phyloP scores from a whole-genome alignment of 2,888 invertebrate genomes.

The Melanargia galathea region DNA sequence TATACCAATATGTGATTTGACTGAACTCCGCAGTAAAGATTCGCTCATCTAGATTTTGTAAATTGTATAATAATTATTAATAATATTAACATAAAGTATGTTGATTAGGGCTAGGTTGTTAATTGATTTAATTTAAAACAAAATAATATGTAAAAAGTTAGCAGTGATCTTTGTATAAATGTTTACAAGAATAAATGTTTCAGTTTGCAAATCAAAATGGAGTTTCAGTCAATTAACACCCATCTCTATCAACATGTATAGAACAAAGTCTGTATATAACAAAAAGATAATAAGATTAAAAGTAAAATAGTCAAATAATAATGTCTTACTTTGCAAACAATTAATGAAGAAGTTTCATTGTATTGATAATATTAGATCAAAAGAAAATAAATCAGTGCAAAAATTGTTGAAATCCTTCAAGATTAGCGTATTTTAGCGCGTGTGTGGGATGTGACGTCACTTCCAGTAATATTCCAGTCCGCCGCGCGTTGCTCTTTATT shows the following conservation, averaged over 20 bases:
- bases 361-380: too few species aligned
- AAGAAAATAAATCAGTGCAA: too few species aligned
- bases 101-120: slow-evolving; percentile 79
- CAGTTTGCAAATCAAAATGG: slow-evolving; percentile 73
- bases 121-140: slow-evolving; percentile 68
- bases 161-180: slow-evolving; percentile 74
- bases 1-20: slow-evolving; percentile 65
- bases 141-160: slow-evolving; percentile 71
- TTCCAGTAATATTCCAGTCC: too few species aligned
- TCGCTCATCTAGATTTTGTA: slow-evolving; percentile 57
- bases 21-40: slow-evolving; percentile 73
- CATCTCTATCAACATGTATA: slow-evolving; percentile 67
- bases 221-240: slow-evolving; percentile 83
- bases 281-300: too few species aligned
- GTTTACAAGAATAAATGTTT: slow-evolving; percentile 78
- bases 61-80: too few species aligned
- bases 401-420: too few species aligned
- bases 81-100: slow-evolving; percentile 53
- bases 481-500: too few species aligned
- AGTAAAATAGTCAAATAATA: background rate
- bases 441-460: too few species aligned
- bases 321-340: background rate
- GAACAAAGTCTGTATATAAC: slow-evolving; percentile 26
- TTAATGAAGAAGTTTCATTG: too few species aligned
- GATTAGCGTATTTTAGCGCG: too few species aligned